Evolutionary conservation across 2,797 vertebrate species (phyloP).

Genomic region (Tarsius wallacei): DNA sequence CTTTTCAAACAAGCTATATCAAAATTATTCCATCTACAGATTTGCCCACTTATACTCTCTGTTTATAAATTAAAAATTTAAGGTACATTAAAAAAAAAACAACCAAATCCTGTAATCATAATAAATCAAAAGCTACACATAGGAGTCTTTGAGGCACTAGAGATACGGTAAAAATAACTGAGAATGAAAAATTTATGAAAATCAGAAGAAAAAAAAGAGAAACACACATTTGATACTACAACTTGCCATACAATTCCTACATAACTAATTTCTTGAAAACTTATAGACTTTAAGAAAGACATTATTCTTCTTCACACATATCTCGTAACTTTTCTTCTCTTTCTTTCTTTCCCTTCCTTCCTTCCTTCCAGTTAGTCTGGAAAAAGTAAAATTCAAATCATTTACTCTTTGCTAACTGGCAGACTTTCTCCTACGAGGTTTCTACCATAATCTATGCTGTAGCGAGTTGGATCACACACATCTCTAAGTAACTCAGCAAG

Average conservation of each 20-base stretch:
- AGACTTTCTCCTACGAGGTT: background rate
- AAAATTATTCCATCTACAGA: slow-evolving; percentile 37
- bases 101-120: background rate
- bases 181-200: slow-evolving; percentile 25
- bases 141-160: background rate
- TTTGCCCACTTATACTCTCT: background rate
- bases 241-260: background rate
- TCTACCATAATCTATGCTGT: background rate
- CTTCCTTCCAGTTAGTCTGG: background rate
- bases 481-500: accelerated
- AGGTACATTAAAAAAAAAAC: background rate
- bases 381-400: background rate
- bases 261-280: background rate
- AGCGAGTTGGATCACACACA: background rate
- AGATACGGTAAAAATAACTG: background rate
- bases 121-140: background rate
- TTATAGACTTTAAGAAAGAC: background rate
- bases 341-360: background rate
- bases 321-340: background rate
- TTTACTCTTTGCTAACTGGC: background rate
- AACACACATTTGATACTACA: background rate
- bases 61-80: slow-evolving; percentile 31
- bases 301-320: background rate
- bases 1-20: background rate
- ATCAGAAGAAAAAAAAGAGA: background rate